These are phyloP conservation scores for Heterodera filipjevi DNA, from an alignment of 2,888 invertebrate species.

Conservation along the genomic window DNA sequence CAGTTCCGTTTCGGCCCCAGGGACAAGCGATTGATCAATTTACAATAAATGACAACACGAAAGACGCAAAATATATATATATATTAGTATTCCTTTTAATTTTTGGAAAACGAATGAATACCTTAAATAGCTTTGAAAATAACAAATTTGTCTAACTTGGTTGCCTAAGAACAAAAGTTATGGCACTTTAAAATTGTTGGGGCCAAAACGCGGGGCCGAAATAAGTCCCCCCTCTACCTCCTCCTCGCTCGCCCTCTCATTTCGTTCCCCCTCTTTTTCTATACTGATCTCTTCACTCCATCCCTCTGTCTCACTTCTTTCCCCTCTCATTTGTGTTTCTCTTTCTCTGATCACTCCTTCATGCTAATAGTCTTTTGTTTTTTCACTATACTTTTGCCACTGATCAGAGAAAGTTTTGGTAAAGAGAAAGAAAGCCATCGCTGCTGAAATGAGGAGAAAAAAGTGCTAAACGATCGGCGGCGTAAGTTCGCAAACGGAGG, in stretches of 20 bases:
- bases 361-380: background rate
- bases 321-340: background rate
- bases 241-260: background rate
- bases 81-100: no score
- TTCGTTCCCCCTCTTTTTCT: background rate
- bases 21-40: no score
- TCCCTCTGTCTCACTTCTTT: background rate
- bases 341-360: background rate
- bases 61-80: no score
- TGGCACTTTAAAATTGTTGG: no score
- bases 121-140: no score
- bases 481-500: background rate
- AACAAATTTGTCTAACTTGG: no score
- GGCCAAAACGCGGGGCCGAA: no score
- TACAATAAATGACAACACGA: no score
- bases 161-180: no score
- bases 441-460: background rate
- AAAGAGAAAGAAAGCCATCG: background rate
- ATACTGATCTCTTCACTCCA: background rate
- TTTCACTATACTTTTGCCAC: background rate
- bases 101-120: no score
- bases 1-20: no score
- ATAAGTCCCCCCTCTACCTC: background rate
- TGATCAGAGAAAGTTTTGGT: background rate
- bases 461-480: slow-evolving; percentile 11